Base-by-base conservation (phyloP, 2,888 invertebrate genomes). In the Altica lythri region DNA sequence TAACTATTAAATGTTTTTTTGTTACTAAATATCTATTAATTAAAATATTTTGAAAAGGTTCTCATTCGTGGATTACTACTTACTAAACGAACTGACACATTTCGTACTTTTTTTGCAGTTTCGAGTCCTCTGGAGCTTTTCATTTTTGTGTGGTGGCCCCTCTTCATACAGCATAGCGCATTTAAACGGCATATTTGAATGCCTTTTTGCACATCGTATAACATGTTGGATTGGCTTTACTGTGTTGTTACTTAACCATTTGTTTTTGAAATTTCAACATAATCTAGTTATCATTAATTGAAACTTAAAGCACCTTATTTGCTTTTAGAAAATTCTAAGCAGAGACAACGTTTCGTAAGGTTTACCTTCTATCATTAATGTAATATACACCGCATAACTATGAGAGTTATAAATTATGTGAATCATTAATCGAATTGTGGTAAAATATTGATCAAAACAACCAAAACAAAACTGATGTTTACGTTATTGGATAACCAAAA, bases 131-230 rank as follows among this genome's bases (percentile, higher is more conserved):
- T 65, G 70, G 71, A 70, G 72, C 72, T 74, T 75, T 67, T 68
- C 72, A 70, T 72, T 67, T 66, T 69, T 72, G 69, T 72, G 70
- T 72, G 71, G 69, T 68, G 71, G 69, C 70, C 68, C 68, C 63
- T 62, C 71, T 68, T 66, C 68, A 66, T 67, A 63, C 61, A 42
- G 43, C 61, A 56, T 66, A 64, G 72, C 71, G 72, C 73, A 74
- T 70, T 63, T 60, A 64, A 73, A 72, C 65, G 70, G 72, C 71
- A 65, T 69, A 65, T 66, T 64, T 69, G 71, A 70, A 59, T 68
- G 66, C 68, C 68, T 59, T 57, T 52, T 68, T 68, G 67, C 69
- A 69, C 66, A 59, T 66, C 66, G 67, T 63, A 60, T 63, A 68
- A 63, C 63, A 65, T 67, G 60, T 52, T 56, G 63, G 64, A 62